Evolutionary conservation across 2,888 invertebrate species (phyloP), one percentile per base, ranked within the genome.

Genomic region (Urechis unicinctus): DNA sequence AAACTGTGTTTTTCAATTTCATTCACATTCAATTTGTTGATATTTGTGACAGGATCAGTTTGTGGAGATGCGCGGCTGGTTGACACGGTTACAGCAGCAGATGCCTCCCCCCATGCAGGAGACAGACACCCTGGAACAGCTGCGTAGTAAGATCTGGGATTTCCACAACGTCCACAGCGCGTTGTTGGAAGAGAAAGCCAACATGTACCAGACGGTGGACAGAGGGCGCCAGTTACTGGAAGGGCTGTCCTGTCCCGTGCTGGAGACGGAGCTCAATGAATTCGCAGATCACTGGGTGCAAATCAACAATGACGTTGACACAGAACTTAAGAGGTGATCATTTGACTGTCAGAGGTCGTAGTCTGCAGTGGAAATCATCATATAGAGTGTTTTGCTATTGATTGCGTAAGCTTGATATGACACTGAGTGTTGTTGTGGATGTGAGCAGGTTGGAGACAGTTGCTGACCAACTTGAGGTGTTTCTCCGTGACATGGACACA

Each of bases 261-360:
- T 75, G 48, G 72, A 75, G 59, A 63, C 61, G 22, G 60, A 67
- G 26, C 54, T 74, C 2, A 66, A 70, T 29, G 69, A 71, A 21
- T 57, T 74, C 43, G 67, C 71, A 4, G 71, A 74, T n/a, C 68
- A 68, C 50, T 72, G 73, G 71, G 68, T 72, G 26, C 61, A 67
- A 44, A 58, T 75, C 21, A 72, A 69, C 60, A 66, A 70, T 36
- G 62, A 63, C 17, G 60, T 70, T 3, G 63, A 66, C 9, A 65
- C 66, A 25, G 67, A 71, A 60, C 61, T 71, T 22, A 70, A 73
- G 55, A 68, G 68, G 75, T 62, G 36, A 13, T 9, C 36, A 36
- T 36, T 17, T 13, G 17, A 17, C 17, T 36, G 17, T 36, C 17
- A 9, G 36, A 36, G 36, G 36, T 9, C 36, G 17, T 36, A 36